Percentiles rank a stretch among this genome's conserved stretches.
Evolutionary conservation across 2,888 invertebrate species (phyloP).

Genomic region (Gymnocheta viridis): DNA sequence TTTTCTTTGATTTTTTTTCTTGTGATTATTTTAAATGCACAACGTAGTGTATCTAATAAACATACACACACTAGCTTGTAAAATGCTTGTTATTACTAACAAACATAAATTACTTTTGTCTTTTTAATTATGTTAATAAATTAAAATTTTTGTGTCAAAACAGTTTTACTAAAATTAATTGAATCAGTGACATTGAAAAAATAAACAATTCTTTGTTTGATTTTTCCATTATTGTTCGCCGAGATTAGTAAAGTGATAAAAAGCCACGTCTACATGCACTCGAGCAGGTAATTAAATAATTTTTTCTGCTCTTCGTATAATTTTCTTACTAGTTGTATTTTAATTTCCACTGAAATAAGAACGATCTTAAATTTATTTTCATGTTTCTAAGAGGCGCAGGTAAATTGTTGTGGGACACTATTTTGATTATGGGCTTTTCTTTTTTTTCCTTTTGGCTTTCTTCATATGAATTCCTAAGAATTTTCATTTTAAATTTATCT

Average conservation of each 20-base stretch:
- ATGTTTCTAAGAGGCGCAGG: not conserved
- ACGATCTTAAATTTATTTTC: not conserved
- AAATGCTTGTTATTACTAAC: not conserved
- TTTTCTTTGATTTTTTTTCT: no score
- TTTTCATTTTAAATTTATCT: not conserved
- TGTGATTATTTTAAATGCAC: no score
- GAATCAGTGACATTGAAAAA: no score
- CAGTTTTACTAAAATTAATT: conserved; percentile 14
- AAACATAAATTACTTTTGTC: not conserved
- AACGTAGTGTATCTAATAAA: not conserved
- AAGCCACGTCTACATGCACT: not conserved
- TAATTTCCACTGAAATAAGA: not conserved
- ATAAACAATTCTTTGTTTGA: no score
- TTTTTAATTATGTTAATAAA: not conserved
- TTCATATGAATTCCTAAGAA: not conserved
- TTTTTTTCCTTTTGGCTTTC: not conserved
- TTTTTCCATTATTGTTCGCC: no score
- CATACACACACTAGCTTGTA: not conserved
- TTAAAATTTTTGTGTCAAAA: conserved; percentile 21
- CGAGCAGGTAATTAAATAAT: not conserved
- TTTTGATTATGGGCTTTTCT: not conserved
- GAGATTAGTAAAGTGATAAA: not conserved
- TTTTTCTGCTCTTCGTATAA: not conserved
- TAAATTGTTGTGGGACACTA: not conserved
- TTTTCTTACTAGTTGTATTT: not conserved